Evolutionary conservation across 2,888 invertebrate species (phyloP).

Genomic region (Odiellus spinosus): DNA sequence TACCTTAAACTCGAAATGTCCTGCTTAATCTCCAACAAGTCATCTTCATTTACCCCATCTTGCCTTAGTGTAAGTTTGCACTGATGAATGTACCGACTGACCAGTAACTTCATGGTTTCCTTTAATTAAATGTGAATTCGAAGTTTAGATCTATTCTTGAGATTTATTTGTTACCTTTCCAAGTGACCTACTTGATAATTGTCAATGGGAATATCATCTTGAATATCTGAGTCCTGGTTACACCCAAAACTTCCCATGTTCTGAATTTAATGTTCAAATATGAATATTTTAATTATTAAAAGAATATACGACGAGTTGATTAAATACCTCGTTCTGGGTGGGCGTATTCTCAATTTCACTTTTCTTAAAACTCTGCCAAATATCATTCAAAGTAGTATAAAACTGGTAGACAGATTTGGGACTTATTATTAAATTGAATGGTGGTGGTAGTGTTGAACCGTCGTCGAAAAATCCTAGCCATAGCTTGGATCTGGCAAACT

Average conservation of each 20-base stretch:
- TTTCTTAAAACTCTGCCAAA: no score
- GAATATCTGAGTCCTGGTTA: no score
- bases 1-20: slow-evolving; percentile 40
- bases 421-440: slow-evolving; percentile 44
- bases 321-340: no score
- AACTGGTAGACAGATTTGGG: slow-evolving; percentile 34
- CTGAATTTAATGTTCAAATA: no score
- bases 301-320: no score
- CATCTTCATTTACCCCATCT: slow-evolving; percentile 40
- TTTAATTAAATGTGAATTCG: slow-evolving; percentile 15
- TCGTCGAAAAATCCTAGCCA: slow-evolving; percentile 56
- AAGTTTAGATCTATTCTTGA: background rate
- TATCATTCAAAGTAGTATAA: no score
- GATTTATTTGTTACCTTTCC: background rate
- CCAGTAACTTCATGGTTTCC: slow-evolving; percentile 37
- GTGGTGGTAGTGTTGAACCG: slow-evolving; percentile 46
- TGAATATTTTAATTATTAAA: no score
- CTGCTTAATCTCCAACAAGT: slow-evolving; percentile 39
- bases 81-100: slow-evolving; percentile 36
- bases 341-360: no score
- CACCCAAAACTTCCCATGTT: no score
- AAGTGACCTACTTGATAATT: no score
- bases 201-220: no score
- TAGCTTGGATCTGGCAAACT: slow-evolving; percentile 53
- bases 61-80: slow-evolving; percentile 37